Evolutionary conservation across 2,113 vertebrate genomes (phyloP), one percentile per base, ranked within the genome.

Genomic region (Willisornis vidua): DNA sequence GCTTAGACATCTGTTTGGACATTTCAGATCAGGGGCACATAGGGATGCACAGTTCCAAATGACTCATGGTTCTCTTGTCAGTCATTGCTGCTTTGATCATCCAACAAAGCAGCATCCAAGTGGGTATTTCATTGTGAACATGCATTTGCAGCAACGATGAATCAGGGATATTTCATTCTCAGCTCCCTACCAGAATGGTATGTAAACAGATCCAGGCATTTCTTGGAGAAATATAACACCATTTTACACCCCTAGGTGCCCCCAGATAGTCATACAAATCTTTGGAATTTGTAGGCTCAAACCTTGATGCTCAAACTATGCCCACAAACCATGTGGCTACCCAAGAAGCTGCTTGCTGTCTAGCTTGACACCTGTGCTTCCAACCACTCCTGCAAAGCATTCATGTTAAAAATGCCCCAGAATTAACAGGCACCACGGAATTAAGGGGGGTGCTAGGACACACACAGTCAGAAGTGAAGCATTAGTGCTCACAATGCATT

Each of bases 1-100:
- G 88, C 92, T 90, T 73, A 91, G 87, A 68, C 94, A 94, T 96
- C 95, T 96, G 95, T 85, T 96, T 25, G 41, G 71, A 65, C 74
- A 79, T 93, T 94, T 91, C 54, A 46, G 62, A 49, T 82, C 41
- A 33, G 71, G 79, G 37, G 22, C 80, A 49, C 45, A 7, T 15
- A 49, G 29, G 71, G 15, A 71, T 39, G 61, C 0, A 0, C 25
- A 61, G 62, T 74, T 90, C 62, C 0, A 3, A 65, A 29, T 93
- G 78, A 87, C 66, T 83, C 74, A 46, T 1, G 0, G 45, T 41
- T 82, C 70, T 72, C 87, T 94, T 31, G 26, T 85, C 45, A 57
- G n/a, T 68, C 29, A 12, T 37, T 59, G 66, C 57, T 52, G 51
- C 66, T 46, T 20, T 45, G 66, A 70, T 68, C 7, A 0, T 63